Evolutionary conservation across 2,888 invertebrate species (phyloP).

Genomic region (Eretmocerus hayati): DNA sequence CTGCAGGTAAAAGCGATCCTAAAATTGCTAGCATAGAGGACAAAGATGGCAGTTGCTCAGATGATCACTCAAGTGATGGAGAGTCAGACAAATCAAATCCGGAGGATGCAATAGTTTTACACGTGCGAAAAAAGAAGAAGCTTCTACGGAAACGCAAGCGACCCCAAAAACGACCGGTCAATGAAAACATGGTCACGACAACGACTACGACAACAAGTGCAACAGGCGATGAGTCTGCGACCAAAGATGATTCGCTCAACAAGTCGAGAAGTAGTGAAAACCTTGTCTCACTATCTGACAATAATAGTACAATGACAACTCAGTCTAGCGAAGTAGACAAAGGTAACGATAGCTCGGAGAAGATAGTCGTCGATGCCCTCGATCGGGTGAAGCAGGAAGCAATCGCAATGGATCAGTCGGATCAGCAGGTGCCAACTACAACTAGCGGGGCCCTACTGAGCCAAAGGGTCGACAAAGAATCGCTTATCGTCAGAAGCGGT

Average conservation of each 20-base stretch:
- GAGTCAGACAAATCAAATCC: constrained; percentile 49
- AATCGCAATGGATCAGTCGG: constrained; percentile 31
- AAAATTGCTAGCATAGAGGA: constrained; percentile 9
- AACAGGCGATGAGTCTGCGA: constrained; percentile 13
- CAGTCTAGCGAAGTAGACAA: constrained; percentile 8
- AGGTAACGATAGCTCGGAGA: constrained; percentile 20
- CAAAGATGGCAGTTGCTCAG: constrained; percentile 16
- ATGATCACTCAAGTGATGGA: constrained; percentile 35
- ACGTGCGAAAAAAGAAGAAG: constrained; percentile 52
- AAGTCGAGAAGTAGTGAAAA: constrained; percentile 15
- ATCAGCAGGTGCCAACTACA: constrained; percentile 36
- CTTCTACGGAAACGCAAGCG: constrained; percentile 46
- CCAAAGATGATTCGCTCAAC: constrained; percentile 19
- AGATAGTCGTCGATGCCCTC: constrained; percentile 33
- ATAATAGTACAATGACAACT: not conserved
- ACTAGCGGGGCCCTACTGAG: constrained; percentile 13
- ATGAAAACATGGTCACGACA: constrained; percentile 19
- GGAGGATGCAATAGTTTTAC: constrained; percentile 50
- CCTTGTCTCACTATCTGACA: constrained; percentile 5
- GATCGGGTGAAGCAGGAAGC: constrained; percentile 40
- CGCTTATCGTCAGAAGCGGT: constrained; percentile 1
- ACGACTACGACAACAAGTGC: constrained; percentile 6
- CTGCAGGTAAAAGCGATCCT: constrained; percentile 1
- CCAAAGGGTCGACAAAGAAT: constrained; percentile 8
- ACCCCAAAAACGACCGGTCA: constrained; percentile 42